Percentiles rank a stretch among this genome's conserved stretches.
Evolutionary conservation across 2,888 invertebrate genomes (phyloP).

Genomic region (Lithophane semibrunnea): DNA sequence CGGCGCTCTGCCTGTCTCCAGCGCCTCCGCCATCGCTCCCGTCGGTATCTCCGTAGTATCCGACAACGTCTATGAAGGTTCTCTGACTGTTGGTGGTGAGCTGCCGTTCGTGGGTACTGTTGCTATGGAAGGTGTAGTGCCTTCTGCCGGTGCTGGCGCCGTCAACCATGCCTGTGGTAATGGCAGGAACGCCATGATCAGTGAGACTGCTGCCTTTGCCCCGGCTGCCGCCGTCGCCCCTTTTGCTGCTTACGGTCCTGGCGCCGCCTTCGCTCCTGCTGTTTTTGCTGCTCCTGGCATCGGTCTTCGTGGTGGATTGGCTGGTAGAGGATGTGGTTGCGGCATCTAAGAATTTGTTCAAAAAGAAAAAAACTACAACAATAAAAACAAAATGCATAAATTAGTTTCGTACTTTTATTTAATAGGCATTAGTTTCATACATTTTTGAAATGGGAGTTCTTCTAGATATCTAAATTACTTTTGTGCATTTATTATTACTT

Average conservation of each 20-base stretch:
- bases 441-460: no score
- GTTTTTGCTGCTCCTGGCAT: slow-evolving; percentile 2
- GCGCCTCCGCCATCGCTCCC: slow-evolving; percentile 23
- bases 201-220: slow-evolving; percentile 39
- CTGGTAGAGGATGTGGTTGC: slow-evolving; percentile 33
- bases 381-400: not conserved
- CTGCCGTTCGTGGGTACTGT: slow-evolving; percentile 75
- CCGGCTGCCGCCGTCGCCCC: not conserved
- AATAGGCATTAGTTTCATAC: no score
- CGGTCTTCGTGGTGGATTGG: not conserved
- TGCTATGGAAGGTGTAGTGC: slow-evolving; percentile 72
- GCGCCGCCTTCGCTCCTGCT: slow-evolving; percentile 27
- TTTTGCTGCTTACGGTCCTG: slow-evolving; percentile 6
- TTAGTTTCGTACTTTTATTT: not conserved
- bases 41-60: slow-evolving; percentile 52
- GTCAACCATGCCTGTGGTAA: slow-evolving; percentile 76
- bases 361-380: not conserved
- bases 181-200: slow-evolving; percentile 65
- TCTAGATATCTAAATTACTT: no score
- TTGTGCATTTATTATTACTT: no score
- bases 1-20: slow-evolving; percentile 49
- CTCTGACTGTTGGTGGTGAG: slow-evolving; percentile 69
- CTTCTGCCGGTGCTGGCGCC: slow-evolving; percentile 73
- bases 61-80: slow-evolving; percentile 61
- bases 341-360: not conserved